Evolutionary conservation across 2,888 invertebrate species (phyloP).

Genomic region (Ophioninae sp.): DNA sequence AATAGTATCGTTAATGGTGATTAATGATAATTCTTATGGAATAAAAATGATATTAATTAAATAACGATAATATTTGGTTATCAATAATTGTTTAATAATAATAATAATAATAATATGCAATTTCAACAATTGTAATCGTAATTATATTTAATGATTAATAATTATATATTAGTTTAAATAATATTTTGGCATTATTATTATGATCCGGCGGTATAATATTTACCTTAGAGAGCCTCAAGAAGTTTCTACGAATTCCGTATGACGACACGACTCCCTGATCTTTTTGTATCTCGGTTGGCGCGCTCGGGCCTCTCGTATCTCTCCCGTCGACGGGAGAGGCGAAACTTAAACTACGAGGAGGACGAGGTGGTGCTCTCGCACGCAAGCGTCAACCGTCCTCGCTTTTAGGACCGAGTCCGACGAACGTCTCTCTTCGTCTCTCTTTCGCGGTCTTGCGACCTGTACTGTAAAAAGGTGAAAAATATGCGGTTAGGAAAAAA

Average conservation of each 20-base stretch:
- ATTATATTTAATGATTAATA: too few species aligned
- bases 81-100: not conserved
- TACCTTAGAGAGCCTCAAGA: slow-evolving; percentile 31
- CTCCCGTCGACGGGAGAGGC: slow-evolving; percentile 11
- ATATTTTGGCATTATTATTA: not conserved
- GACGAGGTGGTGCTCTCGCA: slow-evolving; percentile 19
- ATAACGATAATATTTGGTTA: too few species aligned
- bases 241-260: slow-evolving; percentile 38
- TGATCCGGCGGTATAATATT: not conserved
- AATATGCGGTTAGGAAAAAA: not conserved
- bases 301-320: slow-evolving; percentile 6
- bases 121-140: too few species aligned
- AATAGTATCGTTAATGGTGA: not conserved
- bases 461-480: not conserved
- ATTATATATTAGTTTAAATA: too few species aligned
- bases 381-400: slow-evolving; percentile 8
- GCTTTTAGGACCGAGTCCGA: slow-evolving; percentile 3
- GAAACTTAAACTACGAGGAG: slow-evolving; percentile 10
- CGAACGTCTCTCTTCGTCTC: not conserved
- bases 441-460: not conserved
- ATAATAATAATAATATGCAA: not conserved
- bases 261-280: slow-evolving; percentile 8
- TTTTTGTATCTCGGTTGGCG: not conserved
- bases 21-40: too few species aligned
- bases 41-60: too few species aligned